These are phyloP conservation scores for Ptilonorhynchus violaceus DNA, from an alignment of 2,113 vertebrate genomes.

Conservation along the genomic window DNA sequence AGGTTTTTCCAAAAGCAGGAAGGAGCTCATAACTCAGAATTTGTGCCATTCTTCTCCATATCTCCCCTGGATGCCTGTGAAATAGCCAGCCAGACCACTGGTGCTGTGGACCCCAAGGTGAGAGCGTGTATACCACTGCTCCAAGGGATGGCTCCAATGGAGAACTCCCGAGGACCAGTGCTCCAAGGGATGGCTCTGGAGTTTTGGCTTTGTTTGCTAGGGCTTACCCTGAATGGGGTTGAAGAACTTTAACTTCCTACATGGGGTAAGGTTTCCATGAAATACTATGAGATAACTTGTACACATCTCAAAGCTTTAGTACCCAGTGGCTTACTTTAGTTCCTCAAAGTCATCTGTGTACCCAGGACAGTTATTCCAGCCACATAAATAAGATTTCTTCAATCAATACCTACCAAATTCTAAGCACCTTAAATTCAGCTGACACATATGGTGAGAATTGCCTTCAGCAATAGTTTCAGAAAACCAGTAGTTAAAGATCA, in stretches of 20 bases:
- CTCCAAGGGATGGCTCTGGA: not conserved
- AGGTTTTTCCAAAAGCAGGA: not conserved
- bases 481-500: not conserved
- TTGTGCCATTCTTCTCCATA: not conserved
- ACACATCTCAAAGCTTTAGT: not conserved
- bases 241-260: not conserved
- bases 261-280: not conserved
- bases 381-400: not conserved
- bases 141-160: not conserved
- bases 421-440: not conserved
- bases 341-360: not conserved
- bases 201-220: not conserved
- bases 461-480: not conserved
- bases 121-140: not conserved
- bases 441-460: not conserved
- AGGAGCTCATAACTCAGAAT: not conserved
- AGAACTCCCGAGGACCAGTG: not conserved
- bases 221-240: not conserved
- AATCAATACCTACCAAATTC: not conserved
- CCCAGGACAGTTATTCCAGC: not conserved
- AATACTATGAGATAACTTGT: not conserved
- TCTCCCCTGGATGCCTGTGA: not conserved
- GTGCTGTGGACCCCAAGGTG: not conserved
- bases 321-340: not conserved
- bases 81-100: not conserved